A percentile compares a stretch with the other conserved stretches of the same genome.
phyloP scores from a whole-genome alignment of 1,140 invertebrate species.

The Vanessa tameamea region DNA sequence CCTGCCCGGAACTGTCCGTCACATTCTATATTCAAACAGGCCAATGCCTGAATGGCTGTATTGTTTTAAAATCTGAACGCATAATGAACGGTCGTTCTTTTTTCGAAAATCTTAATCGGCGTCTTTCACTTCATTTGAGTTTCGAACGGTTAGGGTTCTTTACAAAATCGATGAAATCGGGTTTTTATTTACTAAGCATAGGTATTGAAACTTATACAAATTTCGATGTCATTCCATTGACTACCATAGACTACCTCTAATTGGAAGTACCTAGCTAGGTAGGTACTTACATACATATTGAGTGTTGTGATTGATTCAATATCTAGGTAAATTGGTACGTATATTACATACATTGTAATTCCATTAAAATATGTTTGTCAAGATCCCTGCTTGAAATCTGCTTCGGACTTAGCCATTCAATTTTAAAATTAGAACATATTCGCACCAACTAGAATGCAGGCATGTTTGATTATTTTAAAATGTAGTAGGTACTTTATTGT shows the following conservation, averaged over 20 bases:
- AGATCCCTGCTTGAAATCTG: neutral
- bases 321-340: too few relatives aligned
- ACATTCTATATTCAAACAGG: constrained; percentile 67
- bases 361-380: neutral
- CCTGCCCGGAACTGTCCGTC: constrained; percentile 63
- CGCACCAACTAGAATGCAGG: constrained; percentile 24
- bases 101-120: constrained; percentile 67
- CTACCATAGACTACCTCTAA: too few relatives aligned
- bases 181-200: too few relatives aligned
- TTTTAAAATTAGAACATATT: constrained; percentile 25
- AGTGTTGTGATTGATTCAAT: too few relatives aligned
- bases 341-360: too few relatives aligned
- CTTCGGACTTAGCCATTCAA: constrained; percentile 17
- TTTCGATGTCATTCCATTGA: too few relatives aligned
- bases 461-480: constrained; percentile 60
- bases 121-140: constrained; percentile 72
- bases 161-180: neutral
- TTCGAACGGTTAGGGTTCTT: constrained; percentile 45
- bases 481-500: constrained; percentile 58
- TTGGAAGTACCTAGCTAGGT: too few relatives aligned
- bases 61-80: constrained; percentile 73
- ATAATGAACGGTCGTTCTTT: constrained; percentile 64
- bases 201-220: too few relatives aligned
- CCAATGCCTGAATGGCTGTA: constrained; percentile 61
- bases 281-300: too few relatives aligned